These are phyloP conservation scores for Anaspis maculata DNA, from an alignment of 2,888 invertebrate genomes.

Conservation along the genomic window DNA sequence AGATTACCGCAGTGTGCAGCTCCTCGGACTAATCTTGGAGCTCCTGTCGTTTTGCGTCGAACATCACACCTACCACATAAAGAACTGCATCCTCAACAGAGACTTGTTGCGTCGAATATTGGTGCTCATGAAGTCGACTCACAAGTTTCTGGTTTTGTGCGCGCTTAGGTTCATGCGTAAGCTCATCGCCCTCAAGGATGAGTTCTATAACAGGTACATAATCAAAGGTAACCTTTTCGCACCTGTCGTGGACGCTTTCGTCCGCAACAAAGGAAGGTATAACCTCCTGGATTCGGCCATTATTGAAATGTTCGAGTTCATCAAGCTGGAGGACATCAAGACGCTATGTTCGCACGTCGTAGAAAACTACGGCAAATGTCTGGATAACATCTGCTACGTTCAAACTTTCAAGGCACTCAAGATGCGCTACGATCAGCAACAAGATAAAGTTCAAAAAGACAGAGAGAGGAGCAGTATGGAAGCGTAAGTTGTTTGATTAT, in stretches of 20 bases:
- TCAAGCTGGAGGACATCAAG: conserved; percentile 88
- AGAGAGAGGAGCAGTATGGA: conserved; percentile 66
- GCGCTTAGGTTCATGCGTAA: conserved; percentile 95
- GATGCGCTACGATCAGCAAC: conserved; percentile 82
- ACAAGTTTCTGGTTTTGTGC: conserved; percentile 94
- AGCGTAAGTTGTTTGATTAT: conserved; percentile 21
- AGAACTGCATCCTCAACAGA: conserved; percentile 94
- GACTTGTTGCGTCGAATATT: conserved; percentile 92
- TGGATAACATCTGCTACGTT: conserved; percentile 95
- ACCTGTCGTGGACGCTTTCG: conserved; percentile 93
- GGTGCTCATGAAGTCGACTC: conserved; percentile 92
- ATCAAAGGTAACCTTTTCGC: conserved; percentile 90
- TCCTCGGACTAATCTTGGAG: conserved; percentile 90
- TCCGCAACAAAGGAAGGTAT: conserved; percentile 94
- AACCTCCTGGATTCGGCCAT: conserved; percentile 98
- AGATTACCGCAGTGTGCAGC: conserved; percentile 94
- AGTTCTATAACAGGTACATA: conserved; percentile 91
- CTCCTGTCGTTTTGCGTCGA: conserved; percentile 97
- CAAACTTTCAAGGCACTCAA: conserved; percentile 95
- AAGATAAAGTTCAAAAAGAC: conserved; percentile 76
- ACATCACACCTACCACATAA: conserved; percentile 98
- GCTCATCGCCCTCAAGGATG: conserved; percentile 95
- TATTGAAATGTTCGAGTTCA: conserved; percentile 98
- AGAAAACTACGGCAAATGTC: conserved; percentile 89
- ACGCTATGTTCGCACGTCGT: conserved; percentile 87